Conservation (phyloP, 2,113 vertebrate species). For the Recurvirostra avosetta region DNA sequence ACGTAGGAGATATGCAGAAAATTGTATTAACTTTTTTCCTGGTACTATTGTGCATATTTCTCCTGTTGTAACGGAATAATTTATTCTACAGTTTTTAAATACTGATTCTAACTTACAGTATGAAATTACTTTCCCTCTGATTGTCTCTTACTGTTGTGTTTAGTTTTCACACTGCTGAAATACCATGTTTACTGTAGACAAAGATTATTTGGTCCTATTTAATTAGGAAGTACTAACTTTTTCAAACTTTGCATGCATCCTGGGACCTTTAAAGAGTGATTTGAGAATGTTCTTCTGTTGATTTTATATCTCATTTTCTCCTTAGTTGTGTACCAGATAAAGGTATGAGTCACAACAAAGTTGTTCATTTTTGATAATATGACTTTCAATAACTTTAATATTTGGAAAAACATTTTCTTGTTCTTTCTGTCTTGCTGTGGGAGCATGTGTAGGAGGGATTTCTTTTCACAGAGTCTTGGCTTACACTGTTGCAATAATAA, state of each 20-base stretch:
- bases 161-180: neutral
- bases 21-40: neutral
- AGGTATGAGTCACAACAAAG: neutral
- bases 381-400: neutral
- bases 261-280: neutral
- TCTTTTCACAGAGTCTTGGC: neutral
- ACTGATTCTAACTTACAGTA: neutral
- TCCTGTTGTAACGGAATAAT: neutral
- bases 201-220: neutral
- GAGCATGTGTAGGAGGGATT: neutral
- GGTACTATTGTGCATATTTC: neutral
- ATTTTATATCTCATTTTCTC: neutral
- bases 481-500: neutral
- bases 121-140: neutral
- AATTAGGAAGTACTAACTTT: neutral
- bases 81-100: neutral
- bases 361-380: neutral
- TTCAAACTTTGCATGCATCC: neutral
- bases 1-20: neutral
- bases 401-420: conserved; percentile 14
- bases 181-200: neutral
- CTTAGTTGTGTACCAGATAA: neutral
- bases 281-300: neutral
- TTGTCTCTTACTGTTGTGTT: neutral
- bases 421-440: conserved; percentile 8